Base-by-base conservation (phyloP, 2,888 invertebrate genomes). In the Euplexia lucipara region DNA sequence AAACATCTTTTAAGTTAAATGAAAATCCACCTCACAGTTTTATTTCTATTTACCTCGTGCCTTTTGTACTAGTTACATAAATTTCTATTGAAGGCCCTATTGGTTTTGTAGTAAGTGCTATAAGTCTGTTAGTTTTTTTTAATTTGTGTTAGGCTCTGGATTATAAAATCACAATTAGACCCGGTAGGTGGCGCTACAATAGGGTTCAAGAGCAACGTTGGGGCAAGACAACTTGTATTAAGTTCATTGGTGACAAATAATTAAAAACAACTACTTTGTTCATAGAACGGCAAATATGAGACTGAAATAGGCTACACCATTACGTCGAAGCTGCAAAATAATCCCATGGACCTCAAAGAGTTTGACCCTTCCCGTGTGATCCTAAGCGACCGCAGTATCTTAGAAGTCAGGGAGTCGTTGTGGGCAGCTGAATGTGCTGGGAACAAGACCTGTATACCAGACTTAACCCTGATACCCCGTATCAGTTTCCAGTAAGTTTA, bases 391-490 rank as follows among this genome's bases (percentile, higher is more conserved):
- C 35, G 20, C 1, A 90, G 90, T 48, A 4, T 14, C 0, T 49
- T 88, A 5, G 16, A 14, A 0, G 2, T 61, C 0, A n/a, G 26
- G 0, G 76, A 58, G 2, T 30, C 70, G 0, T 44, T 84, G 9
- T 82, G 81, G 73, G 86, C 83, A 0, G 82, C 79, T 3, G 86
- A 86, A 14, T 91, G 91, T 52, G 42, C 53, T 0, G 78, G 73
- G 2, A 16, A 10, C 1, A 51, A 69, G 1, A 69, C 41, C 2
- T 86, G 90, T 49, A 64, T 49, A 7, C 86, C 90, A 0, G 68
- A 80, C 0, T 65, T 90, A 1, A 22, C 20, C 1, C 37, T 83
- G 2, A 22, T 3, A 0, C 49, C 83, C 0, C 1, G 12, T 4
- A 65, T 76, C 3, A 71, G 73, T 20, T 52, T 79, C 9, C 4